Evolutionary conservation across 2,888 invertebrate species (phyloP).

Genomic region (Andricus curvator): DNA sequence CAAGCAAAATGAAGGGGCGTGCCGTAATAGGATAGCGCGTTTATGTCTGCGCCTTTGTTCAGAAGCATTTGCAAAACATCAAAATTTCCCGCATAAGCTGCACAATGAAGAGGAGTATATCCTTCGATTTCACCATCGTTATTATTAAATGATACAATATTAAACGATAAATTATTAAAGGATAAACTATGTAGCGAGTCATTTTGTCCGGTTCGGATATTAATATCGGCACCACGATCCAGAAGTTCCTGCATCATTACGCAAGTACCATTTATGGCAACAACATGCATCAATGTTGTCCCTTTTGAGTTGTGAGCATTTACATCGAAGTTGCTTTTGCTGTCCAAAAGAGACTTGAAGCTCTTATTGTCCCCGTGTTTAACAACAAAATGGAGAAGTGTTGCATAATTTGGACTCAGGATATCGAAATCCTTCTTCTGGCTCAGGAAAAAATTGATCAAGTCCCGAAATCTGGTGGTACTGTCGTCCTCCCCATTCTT

Average conservation of each 20-base stretch:
- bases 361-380: slow-evolving; percentile 22
- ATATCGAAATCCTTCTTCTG: slow-evolving; percentile 28
- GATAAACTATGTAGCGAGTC: neutral
- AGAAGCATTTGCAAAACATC: slow-evolving; percentile 14
- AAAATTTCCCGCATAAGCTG: slow-evolving; percentile 24
- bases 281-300: slow-evolving; percentile 8
- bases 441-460: slow-evolving; percentile 13
- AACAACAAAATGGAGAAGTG: slow-evolving; percentile 27
- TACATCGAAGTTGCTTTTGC: neutral
- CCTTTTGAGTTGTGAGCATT: slow-evolving; percentile 15
- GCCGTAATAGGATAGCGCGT: neutral
- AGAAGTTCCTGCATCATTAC: slow-evolving; percentile 25
- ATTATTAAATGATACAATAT: neutral
- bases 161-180: neutral
- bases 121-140: neutral
- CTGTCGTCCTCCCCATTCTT: neutral
- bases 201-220: neutral
- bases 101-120: slow-evolving; percentile 38
- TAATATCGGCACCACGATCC: slow-evolving; percentile 8
- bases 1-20: slow-evolving; percentile 45
- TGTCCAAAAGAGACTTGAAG: neutral
- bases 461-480: neutral
- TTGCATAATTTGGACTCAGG: slow-evolving; percentile 14
- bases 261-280: slow-evolving; percentile 19
- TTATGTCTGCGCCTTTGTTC: neutral